These are phyloP conservation scores for Lasioglossum baleicum DNA, from an alignment of 1,140 invertebrate species.

Conservation along the genomic window DNA sequence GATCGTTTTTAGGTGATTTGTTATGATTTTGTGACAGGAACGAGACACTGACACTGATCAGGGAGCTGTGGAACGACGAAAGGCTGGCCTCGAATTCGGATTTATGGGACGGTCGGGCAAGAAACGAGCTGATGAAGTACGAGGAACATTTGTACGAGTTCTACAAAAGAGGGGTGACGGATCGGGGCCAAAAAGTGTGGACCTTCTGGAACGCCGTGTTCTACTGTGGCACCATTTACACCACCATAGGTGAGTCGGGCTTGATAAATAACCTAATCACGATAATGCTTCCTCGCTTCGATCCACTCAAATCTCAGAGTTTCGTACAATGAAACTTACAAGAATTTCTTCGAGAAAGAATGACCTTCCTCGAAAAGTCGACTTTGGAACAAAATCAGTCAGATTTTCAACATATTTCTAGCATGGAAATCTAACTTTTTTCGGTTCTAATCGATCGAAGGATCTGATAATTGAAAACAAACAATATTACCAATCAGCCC, in stretches of 20 bases:
- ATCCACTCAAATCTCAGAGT: too few relatives aligned
- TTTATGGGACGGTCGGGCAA: slow-evolving; percentile 77
- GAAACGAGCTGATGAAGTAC: slow-evolving; percentile 78
- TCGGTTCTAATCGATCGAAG: too few relatives aligned
- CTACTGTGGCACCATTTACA: slow-evolving; percentile 95
- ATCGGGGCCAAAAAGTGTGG: slow-evolving; percentile 84
- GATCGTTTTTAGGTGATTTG: background rate
- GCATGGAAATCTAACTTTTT: too few relatives aligned
- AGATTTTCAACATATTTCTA: too few relatives aligned
- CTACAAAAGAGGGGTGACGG: slow-evolving; percentile 78
- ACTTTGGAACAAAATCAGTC: too few relatives aligned
- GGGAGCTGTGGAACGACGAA: slow-evolving; percentile 70
- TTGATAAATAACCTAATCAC: background rate
- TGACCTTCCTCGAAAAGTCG: too few relatives aligned
- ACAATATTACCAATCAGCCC: background rate
- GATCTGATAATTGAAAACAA: too few relatives aligned
- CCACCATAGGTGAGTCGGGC: slow-evolving; percentile 91
- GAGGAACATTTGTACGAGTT: slow-evolving; percentile 82
- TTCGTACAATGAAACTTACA: background rate
- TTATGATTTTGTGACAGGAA: slow-evolving; percentile 61
- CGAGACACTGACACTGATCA: slow-evolving; percentile 68
- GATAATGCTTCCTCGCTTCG: too few relatives aligned
- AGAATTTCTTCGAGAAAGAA: background rate
- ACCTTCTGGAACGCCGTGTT: slow-evolving; percentile 95
- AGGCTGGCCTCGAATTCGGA: slow-evolving; percentile 70